Evolutionary conservation across 2,797 vertebrate species (phyloP), one percentile per base, ranked within the genome.

Genomic region (Protosalanx chinensis): DNA sequence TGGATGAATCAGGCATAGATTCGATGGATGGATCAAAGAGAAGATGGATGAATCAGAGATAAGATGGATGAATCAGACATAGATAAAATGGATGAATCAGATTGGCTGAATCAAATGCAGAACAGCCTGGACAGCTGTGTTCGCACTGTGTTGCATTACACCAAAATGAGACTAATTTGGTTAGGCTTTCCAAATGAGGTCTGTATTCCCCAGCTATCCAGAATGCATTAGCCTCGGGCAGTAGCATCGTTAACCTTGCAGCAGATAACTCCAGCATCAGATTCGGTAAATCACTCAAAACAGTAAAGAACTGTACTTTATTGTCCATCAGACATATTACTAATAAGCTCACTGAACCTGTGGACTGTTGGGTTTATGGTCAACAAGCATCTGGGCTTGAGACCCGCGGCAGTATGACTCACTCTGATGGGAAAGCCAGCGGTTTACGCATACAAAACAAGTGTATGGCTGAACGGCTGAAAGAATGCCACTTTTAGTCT

Each of bases 361-460:
- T 67, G 72, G 70, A 57, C 63, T 46, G 3, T 72, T 70, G 72
- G n/a, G 72, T 85, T 87, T 80, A 76, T 76, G 71, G 76, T 64
- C 58, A 86, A 76, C 79, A 79, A 73, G 72, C 86, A 88, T 81
- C 86, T 86, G 88, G 20, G 70, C 74, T 79, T 58, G 81, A 73
- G 74, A 62, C 82, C 76, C 1, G 27, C 72, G 71, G 85, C 72
- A 41, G 37, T 23, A 58, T 81, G 82, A 87, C 62, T 84, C 82
- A 82, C 64, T 81, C 53, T 64, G 68, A 84, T 77, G 59, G 49
- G 51, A 61, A 82, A 74, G 35, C 61, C 63, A 71, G 6, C 56
- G 73, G 76, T 82, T 64, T 29, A 29, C 41, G 53, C 67, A 41
- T 57, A 81, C 77, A 85, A 70, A 72, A 41, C 51, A 72, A 75